These are phyloP conservation scores for Trididemnum nubilum DNA, from an alignment of 23 tunicate genomes.

Conservation along the genomic window DNA sequence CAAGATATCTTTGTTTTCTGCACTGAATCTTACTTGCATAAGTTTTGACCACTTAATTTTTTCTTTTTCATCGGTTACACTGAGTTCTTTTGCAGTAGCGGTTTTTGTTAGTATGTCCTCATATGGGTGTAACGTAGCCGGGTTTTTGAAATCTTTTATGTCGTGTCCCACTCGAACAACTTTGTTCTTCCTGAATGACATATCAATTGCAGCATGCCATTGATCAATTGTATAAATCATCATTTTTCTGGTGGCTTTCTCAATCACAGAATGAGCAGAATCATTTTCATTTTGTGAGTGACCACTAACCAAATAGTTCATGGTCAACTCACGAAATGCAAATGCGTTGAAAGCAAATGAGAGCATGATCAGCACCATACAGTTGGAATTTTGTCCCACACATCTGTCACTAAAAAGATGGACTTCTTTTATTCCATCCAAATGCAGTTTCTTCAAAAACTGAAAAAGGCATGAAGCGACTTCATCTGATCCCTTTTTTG, in stretches of 20 bases:
- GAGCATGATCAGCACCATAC: conserved; percentile 5
- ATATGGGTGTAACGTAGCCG: background rate
- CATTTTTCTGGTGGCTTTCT: conserved; percentile 11
- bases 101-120: background rate
- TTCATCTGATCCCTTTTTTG: too few relatives aligned
- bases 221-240: background rate
- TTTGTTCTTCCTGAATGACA: conserved; percentile 1
- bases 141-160: background rate
- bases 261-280: background rate
- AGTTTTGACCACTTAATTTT: background rate
- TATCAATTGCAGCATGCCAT: conserved; percentile 21
- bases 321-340: background rate
- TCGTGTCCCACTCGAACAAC: background rate
- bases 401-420: background rate
- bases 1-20: background rate
- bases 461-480: too few relatives aligned
- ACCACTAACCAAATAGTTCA: conserved; percentile 4
- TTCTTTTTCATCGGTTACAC: background rate
- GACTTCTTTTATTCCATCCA: too few relatives aligned
- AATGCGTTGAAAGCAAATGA: background rate
- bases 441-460: too few relatives aligned
- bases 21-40: background rate
- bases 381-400: background rate
- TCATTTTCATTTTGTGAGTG: conserved; percentile 19
- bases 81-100: background rate